Evolutionary conservation across 2,113 vertebrate species (phyloP), one percentile per base, ranked within the genome.

Genomic region (Upupa epops): DNA sequence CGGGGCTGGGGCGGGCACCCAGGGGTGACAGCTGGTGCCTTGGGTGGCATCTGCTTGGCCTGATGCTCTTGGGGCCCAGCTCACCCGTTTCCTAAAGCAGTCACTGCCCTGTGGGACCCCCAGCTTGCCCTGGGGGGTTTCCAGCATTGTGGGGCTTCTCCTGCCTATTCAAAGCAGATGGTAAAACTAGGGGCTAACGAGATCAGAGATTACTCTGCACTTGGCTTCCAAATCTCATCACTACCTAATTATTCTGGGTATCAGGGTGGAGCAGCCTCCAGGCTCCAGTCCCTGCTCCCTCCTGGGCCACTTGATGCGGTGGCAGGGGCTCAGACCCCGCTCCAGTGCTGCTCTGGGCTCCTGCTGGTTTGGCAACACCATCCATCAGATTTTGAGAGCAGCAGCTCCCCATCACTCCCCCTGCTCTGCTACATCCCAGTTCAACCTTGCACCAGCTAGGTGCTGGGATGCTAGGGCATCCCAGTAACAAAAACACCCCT

Each of bases 151-250:
- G 49, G 52, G 54, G 73, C 86, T 93, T 72, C 85, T 90, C 74
- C 48, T 52, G 60, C 61, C 61, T 54, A 52, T 51, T 9, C 46
- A 22, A 92, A 89, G 89, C 95, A 96, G 93, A 95, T 96, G 95
- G 94, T 83, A 77, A 75, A 89, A 85, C 82, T 15, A 88, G 0
- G 0, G 87, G 22, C 93, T 94, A 96, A 96, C 63, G 18, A 94
- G 94, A 95, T 95, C 94, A 93, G 93, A 92, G 90, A 91, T 95
- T 94, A 88, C 93, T 80, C 92, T 83, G 66, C 82, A 37, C 87
- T 96, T 92, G 83, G 87, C 90, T 91, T 90, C 92, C 94, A 91
- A 87, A 94, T 95, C 79, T 0, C 91, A 83, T 90, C 94, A 95
- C 91, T 65, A 40, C 14, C 45, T 89, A 86, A 95, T 93, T 95